Base-by-base conservation (phyloP, 2,888 invertebrate species). In the Zootermopsis nevadensis region DNA sequence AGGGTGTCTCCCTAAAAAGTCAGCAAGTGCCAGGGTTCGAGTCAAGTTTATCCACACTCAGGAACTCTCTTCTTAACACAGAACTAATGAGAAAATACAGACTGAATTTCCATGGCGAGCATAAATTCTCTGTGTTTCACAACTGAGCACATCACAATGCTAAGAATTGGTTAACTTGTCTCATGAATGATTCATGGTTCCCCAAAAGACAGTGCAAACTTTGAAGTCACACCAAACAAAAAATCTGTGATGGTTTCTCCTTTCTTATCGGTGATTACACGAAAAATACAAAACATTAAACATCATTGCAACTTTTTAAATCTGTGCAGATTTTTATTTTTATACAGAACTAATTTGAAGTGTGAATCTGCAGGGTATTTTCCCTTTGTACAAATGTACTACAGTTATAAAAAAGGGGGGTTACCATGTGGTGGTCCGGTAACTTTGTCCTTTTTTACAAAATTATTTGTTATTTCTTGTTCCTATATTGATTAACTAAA, bases 201-300 rank as follows among this genome's bases (percentile, higher is more conserved):
- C 27, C 8, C 60, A 60, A 60, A 4, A 15, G 19, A 60, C n/a
- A 60, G 27, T 60, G 27, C 27, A n/a, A 60, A 60, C 15, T 53
- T 27, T 7, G 27, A 12, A 60, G 27, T 27, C 60, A 27, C 60
- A 60, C 60, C 27, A 60, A 60, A 60, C n/a, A 60, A 60, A 60
- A 60, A 27, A 3, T n/a, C 27, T 60, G 60, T 60, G 60, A 8
- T 27, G 8, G 8, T 55, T 55, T 22, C n/a, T 12, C 22, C 12
- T 60, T 60, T n/a, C n/a, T 27, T 60, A 15, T 69, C 33, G 24
- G 69, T 33, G 69, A 33, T 33, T 69, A 69, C 69, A 69, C 33
- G 31, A 69, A 69, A 69, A 69, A 69, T 69, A 69, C 69, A 69
- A 69, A 69, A 69, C 33, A 33, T 33, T 33, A 30, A 69, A 69